phyloP scores from a whole-genome alignment of 2,797 vertebrate genomes.

The Okamejei kenojei region DNA sequence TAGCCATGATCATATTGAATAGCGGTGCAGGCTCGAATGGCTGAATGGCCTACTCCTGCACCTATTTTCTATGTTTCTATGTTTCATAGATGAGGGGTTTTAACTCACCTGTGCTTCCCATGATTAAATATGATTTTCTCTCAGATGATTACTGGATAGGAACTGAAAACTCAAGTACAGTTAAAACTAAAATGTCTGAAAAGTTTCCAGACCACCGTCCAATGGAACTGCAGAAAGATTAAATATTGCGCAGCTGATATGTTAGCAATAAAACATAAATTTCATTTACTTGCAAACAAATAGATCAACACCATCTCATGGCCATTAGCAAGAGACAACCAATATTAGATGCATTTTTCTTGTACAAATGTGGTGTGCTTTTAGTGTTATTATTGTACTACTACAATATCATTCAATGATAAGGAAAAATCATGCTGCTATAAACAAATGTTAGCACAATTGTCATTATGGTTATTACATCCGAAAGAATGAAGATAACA shows the following conservation, averaged over 20 bases:
- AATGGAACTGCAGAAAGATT: neutral
- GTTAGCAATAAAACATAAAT: neutral
- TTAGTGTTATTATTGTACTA: neutral
- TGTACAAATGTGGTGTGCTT: neutral
- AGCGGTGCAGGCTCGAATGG: too few relatives aligned
- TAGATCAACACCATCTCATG: neutral
- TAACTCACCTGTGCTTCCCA: neutral
- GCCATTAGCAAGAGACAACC: neutral
- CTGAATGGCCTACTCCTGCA: too few relatives aligned
- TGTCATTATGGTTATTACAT: neutral
- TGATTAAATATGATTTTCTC: neutral
- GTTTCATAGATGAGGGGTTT: neutral
- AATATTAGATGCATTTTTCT: conserved; percentile 5
- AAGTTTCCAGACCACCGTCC: neutral
- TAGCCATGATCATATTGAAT: too few relatives aligned
- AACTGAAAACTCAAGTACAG: neutral
- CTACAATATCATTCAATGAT: neutral
- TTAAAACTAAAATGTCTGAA: neutral
- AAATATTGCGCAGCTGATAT: neutral
- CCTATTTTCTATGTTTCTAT: too few relatives aligned
- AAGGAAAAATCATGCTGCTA: too few relatives aligned
- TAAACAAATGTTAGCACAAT: neutral
- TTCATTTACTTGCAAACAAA: neutral
- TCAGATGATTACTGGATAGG: neutral
- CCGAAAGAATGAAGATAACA: neutral